Conservation (phyloP, 2,113 vertebrate genomes). For the Himantopus leucocephalus region DNA sequence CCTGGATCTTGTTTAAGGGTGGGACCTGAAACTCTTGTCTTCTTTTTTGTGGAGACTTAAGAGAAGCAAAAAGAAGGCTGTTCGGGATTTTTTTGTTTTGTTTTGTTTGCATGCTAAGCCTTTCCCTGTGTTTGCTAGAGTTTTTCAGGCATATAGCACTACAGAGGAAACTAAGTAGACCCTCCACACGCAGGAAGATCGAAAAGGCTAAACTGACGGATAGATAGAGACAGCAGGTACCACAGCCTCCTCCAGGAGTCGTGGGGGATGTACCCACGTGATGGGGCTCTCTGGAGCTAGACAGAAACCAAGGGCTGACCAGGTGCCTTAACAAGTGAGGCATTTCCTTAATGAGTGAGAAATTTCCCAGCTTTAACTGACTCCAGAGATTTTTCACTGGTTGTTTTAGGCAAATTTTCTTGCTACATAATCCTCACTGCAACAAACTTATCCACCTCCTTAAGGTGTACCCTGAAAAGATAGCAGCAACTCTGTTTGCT, state of each 20-base stretch:
- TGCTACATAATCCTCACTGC: neutral
- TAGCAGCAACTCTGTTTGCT: neutral
- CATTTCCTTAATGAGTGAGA: neutral
- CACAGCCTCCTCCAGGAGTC: neutral
- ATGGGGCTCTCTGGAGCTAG: neutral
- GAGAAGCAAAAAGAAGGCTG: neutral
- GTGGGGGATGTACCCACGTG: neutral
- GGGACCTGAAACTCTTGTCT: neutral
- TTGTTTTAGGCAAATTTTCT: neutral
- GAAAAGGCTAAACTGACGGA: neutral
- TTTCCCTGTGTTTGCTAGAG: neutral
- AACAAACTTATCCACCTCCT: neutral
- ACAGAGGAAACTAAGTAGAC: neutral
- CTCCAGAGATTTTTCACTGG: neutral
- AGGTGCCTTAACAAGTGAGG: neutral
- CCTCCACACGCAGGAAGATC: neutral
- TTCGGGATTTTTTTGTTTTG: neutral
- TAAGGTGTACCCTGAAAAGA: neutral
- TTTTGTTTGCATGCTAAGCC: neutral
- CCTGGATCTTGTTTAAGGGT: constrained; percentile 10
- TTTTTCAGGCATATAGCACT: neutral
- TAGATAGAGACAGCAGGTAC: neutral
- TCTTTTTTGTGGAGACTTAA: neutral
- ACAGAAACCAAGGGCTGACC: neutral
- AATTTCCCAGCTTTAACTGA: neutral